Conservation (phyloP, 1,140 invertebrate genomes). For the Sarcophaga peregrina region DNA sequence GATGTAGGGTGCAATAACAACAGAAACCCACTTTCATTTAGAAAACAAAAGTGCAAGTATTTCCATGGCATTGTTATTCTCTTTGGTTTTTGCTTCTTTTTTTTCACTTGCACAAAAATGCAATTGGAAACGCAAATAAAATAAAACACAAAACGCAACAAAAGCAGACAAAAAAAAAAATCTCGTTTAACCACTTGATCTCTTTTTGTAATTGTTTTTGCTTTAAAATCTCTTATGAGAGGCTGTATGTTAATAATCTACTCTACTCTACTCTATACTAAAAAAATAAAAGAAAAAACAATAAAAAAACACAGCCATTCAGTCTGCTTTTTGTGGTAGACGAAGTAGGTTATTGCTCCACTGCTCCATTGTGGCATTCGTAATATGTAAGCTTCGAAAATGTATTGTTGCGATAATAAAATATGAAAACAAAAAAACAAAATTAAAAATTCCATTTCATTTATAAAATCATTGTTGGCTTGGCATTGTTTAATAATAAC, state of each 20-base stretch:
- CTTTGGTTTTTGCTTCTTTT: not conserved
- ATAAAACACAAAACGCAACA: not conserved
- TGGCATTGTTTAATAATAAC: too few species aligned
- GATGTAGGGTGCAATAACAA: not conserved
- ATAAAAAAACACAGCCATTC: not conserved
- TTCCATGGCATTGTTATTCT: constrained; percentile 59
- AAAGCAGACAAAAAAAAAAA: not conserved
- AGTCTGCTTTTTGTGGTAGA: not conserved
- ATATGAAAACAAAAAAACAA: too few species aligned
- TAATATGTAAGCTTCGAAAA: not conserved
- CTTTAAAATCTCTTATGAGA: not conserved
- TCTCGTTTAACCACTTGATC: not conserved
- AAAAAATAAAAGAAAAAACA: too few species aligned
- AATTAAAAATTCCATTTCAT: too few species aligned
- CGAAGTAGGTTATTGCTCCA: constrained; percentile 18
- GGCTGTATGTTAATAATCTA: too few species aligned
- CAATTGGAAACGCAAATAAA: not conserved
- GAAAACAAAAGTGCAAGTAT: constrained; percentile 59
- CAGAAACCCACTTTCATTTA: constrained; percentile 8
- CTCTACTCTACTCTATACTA: too few species aligned
- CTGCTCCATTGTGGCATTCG: not conserved
- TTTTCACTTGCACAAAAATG: not conserved
- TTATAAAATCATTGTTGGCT: too few species aligned
- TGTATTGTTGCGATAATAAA: too few species aligned
- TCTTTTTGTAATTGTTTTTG: not conserved